Conservation (phyloP, 2,888 invertebrate genomes). For the Napeogenes inachia region DNA sequence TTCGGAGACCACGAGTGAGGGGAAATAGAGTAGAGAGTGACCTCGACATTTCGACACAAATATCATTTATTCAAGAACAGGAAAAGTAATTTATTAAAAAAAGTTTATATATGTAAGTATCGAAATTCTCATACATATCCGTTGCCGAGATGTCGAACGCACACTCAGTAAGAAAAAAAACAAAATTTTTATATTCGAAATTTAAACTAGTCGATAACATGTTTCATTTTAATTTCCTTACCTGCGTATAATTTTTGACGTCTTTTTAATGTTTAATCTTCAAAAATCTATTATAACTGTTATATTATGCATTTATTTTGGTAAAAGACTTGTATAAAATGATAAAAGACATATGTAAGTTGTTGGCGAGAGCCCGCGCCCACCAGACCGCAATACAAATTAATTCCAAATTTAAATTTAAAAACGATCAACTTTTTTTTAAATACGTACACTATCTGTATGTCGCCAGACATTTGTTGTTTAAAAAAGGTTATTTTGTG, state of each 20-base stretch:
- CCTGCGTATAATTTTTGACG: conserved; percentile 67
- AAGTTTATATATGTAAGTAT: conserved; percentile 27
- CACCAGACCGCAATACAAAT: conserved; percentile 72
- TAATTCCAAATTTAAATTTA: conserved; percentile 37
- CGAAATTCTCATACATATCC: conserved; percentile 65
- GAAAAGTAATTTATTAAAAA: conserved; percentile 31
- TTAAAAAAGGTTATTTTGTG: conserved; percentile 71
- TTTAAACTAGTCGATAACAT: conserved; percentile 74
- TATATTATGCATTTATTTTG: conserved; percentile 65
- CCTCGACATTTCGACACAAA: conserved; percentile 63
- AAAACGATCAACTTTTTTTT: conserved; percentile 62
- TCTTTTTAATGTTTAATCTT: conserved; percentile 65
- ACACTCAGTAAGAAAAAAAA: conserved; percentile 54
- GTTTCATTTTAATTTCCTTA: conserved; percentile 57
- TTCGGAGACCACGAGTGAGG: conserved; percentile 58
- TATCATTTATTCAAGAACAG: conserved; percentile 38
- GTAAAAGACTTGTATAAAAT: conserved; percentile 34
- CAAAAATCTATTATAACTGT: conserved; percentile 58
- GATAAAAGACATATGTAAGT: conserved; percentile 27
- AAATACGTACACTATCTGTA: conserved; percentile 56
- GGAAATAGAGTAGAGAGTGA: conserved; percentile 52
- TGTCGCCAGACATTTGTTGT: conserved; percentile 71
- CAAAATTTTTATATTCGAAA: conserved; percentile 73
- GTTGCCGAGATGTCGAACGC: conserved; percentile 65
- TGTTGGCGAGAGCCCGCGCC: conserved; percentile 52